phyloP scores from a whole-genome alignment of 2,797 vertebrate genomes.

The Enteromius viviparus region DNA sequence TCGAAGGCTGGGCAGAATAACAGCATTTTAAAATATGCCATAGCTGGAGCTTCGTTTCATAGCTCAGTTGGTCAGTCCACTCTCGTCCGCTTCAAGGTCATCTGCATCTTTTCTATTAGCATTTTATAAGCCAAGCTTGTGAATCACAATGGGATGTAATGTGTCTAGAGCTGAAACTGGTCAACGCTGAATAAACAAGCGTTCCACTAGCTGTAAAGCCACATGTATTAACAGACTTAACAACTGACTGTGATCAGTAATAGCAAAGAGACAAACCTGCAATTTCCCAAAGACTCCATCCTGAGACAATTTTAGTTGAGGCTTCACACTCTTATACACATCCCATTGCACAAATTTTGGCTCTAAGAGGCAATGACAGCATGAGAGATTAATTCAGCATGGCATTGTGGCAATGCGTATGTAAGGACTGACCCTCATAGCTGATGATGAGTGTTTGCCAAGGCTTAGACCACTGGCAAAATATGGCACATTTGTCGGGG shows the following conservation, averaged over 20 bases:
- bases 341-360: neutral
- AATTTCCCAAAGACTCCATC: neutral
- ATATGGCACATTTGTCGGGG: constrained; percentile 24
- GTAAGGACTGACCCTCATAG: constrained; percentile 33
- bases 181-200: constrained; percentile 32
- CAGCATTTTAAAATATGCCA: constrained; percentile 27
- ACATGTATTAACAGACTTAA: constrained; percentile 2
- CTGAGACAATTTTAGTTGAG: constrained; percentile 7
- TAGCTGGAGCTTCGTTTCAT: constrained; percentile 18
- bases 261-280: constrained; percentile 4
- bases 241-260: neutral
- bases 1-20: neutral
- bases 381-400: constrained; percentile 31
- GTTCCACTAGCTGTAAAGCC: neutral
- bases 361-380: constrained; percentile 24
- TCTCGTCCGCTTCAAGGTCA: constrained; percentile 25
- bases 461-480: constrained; percentile 29
- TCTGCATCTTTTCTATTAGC: constrained; percentile 29
- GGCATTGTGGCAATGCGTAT: constrained; percentile 4
- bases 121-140: neutral
- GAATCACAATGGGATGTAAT: neutral
- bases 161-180: neutral
- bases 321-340: neutral
- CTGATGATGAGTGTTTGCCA: constrained; percentile 19
- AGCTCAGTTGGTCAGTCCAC: constrained; percentile 4